phyloP scores from a whole-genome alignment of 2,797 vertebrate genomes.

The Bovichtus diacanthus region DNA sequence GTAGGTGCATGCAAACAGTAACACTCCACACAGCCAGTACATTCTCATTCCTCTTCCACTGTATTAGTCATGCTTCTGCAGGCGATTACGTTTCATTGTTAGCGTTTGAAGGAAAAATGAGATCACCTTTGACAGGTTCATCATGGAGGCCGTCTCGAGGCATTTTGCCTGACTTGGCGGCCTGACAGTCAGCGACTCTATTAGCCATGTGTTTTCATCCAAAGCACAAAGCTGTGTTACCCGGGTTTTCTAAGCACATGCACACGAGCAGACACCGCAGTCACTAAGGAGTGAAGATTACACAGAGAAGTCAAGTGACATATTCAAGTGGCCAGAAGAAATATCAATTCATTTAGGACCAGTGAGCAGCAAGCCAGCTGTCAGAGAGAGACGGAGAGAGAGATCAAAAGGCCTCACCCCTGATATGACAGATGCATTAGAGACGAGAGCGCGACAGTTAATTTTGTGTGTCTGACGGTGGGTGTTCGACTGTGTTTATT shows the following conservation, averaged over 20 bases:
- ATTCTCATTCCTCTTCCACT: conserved; percentile 49
- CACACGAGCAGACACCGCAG: conserved; percentile 58
- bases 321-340: conserved; percentile 85
- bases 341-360: conserved; percentile 83
- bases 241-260: conserved; percentile 56
- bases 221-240: conserved; percentile 54
- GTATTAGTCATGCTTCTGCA: conserved; percentile 48
- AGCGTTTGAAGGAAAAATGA: conserved; percentile 58
- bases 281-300: conserved; percentile 75
- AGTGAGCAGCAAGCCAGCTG: conserved; percentile 79
- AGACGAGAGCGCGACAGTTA: conserved; percentile 73
- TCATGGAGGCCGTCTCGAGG: conserved; percentile 56
- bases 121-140: conserved; percentile 77
- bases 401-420: conserved; percentile 72
- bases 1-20: conserved; percentile 4
- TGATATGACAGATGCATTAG: conserved; percentile 81
- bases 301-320: conserved; percentile 82
- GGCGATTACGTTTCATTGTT: conserved; percentile 54
- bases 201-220: conserved; percentile 74
- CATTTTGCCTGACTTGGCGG: conserved; percentile 60
- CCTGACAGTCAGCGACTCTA: conserved; percentile 71
- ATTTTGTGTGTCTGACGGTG: conserved; percentile 68
- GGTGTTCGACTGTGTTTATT: conserved; percentile 42
- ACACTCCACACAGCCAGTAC: conserved; percentile 1
- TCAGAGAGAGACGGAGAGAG: conserved; percentile 68